These are phyloP conservation scores for Bruchidius siliquastri DNA, from an alignment of 2,888 invertebrate genomes.

Conservation along the genomic window DNA sequence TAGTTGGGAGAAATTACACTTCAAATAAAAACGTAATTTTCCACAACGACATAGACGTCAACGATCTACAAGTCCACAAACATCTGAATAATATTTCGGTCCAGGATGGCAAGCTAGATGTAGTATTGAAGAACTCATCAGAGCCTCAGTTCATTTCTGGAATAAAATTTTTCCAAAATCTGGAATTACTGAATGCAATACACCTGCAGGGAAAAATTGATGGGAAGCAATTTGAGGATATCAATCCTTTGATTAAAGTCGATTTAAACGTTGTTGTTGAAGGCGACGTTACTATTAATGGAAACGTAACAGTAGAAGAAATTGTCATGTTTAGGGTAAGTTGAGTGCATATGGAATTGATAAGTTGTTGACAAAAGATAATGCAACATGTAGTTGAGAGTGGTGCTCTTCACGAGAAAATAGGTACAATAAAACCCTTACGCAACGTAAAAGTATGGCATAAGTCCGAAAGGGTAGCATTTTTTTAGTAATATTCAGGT, in stretches of 20 bases:
- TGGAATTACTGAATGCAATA: slow-evolving; percentile 48
- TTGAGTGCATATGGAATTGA: no score
- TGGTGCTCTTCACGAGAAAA: no score
- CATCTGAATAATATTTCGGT: slow-evolving; percentile 51
- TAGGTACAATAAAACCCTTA: no score
- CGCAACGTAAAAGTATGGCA: no score
- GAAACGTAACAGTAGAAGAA: slow-evolving; percentile 49
- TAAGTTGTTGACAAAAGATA: no score
- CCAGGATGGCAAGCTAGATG: slow-evolving; percentile 42
- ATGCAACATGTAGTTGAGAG: no score
- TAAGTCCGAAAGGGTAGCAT: no score
- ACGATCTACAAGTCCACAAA: slow-evolving; percentile 43
- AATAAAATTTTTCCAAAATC: slow-evolving; percentile 45
- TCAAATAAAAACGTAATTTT: slow-evolving; percentile 49
- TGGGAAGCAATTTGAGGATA: slow-evolving; percentile 43
- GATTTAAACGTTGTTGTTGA: slow-evolving; percentile 44
- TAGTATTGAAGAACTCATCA: slow-evolving; percentile 44
- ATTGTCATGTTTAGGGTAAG: slow-evolving; percentile 5
- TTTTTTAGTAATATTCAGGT: no score
- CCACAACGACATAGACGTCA: slow-evolving; percentile 39
- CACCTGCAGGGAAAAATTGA: slow-evolving; percentile 46
- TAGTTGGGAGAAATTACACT: slow-evolving; percentile 42
- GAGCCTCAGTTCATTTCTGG: slow-evolving; percentile 48
- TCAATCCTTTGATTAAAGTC: slow-evolving; percentile 48
- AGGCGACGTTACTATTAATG: slow-evolving; percentile 47